Conservation (phyloP, 2,888 invertebrate species). For the Drosophila nigricruria region DNA sequence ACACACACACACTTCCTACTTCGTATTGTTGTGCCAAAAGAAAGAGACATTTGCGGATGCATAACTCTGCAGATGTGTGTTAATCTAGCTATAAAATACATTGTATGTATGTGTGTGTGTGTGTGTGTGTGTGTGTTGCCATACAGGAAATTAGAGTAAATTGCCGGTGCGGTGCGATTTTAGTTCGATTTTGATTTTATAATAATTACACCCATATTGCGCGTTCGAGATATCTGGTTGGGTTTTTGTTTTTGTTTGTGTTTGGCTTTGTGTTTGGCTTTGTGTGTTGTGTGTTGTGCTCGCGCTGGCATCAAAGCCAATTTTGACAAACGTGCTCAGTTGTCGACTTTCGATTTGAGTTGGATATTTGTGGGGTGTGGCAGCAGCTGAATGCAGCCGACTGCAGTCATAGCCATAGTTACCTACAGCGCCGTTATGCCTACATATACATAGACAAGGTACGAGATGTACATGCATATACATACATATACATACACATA, state of each 20-base stretch:
- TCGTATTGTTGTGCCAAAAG: conserved; percentile 6
- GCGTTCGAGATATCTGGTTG: conserved; percentile 38
- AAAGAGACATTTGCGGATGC: conserved; percentile 35
- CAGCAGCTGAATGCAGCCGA: conserved; percentile 19
- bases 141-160: conserved; percentile 67
- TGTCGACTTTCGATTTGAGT: conserved; percentile 26
- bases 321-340: conserved; percentile 61
- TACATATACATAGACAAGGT: too few relatives aligned
- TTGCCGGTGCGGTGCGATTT: conserved; percentile 41
- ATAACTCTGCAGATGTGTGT: background rate
- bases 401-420: conserved; percentile 22
- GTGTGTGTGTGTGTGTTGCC: conserved; percentile 38
- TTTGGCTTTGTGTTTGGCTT: too few relatives aligned
- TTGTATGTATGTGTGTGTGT: background rate
- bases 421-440: conserved; percentile 13
- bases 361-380: conserved; percentile 60
- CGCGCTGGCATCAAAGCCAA: conserved; percentile 52
- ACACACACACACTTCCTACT: background rate
- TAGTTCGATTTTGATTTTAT: conserved; percentile 60
- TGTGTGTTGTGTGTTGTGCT: conserved; percentile 26
- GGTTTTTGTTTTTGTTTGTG: conserved; percentile 21
- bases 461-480: too few relatives aligned
- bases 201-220: conserved; percentile 69
- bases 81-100: background rate
- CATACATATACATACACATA: background rate